Percentiles rank a stretch among this genome's conserved stretches.
Evolutionary conservation across 1,140 invertebrate species (phyloP).

Genomic region (Monochamus saltuarius): DNA sequence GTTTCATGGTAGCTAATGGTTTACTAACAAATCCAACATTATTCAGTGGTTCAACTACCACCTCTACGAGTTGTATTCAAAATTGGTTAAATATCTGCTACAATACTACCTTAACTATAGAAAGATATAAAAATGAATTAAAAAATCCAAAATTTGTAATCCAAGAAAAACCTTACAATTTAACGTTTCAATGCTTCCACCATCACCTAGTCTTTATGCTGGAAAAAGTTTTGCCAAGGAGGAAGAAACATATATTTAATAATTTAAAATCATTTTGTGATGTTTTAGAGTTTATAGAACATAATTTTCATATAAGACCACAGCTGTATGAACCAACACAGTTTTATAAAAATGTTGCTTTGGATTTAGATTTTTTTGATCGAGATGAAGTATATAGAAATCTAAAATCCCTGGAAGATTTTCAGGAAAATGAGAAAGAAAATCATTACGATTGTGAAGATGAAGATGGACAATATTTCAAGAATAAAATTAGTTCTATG

Average conservation of each 20-base stretch:
- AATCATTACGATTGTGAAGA: constrained; percentile 26
- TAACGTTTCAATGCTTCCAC: constrained; percentile 82
- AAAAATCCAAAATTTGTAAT: constrained; percentile 28
- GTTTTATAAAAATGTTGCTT: constrained; percentile 35
- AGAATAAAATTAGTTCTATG: constrained; percentile 20
- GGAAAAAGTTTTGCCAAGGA: constrained; percentile 72
- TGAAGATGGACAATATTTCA: constrained; percentile 42
- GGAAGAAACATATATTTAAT: constrained; percentile 77
- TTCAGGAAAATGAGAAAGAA: constrained; percentile 10
- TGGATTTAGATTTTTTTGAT: constrained; percentile 33
- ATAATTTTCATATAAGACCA: constrained; percentile 56
- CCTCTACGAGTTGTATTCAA: constrained; percentile 76
- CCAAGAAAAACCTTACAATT: constrained; percentile 52
- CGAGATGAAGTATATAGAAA: constrained; percentile 31
- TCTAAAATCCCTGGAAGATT: constrained; percentile 25
- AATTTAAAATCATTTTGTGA: constrained; percentile 66
- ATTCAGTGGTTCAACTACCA: constrained; percentile 69
- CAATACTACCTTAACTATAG: constrained; percentile 38
- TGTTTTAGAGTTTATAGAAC: constrained; percentile 71
- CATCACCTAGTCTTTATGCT: constrained; percentile 94
- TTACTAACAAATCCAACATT: constrained; percentile 89
- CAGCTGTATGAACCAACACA: constrained; percentile 49
- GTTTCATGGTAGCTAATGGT: constrained; percentile 86
- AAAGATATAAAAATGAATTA: constrained; percentile 16
- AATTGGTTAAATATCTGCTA: constrained; percentile 81